Percentiles rank a stretch among this genome's conserved stretches.
These are phyloP conservation scores for Rhyacophila brunnea DNA, from an alignment of 1,140 invertebrate species.

Conservation along the genomic window DNA sequence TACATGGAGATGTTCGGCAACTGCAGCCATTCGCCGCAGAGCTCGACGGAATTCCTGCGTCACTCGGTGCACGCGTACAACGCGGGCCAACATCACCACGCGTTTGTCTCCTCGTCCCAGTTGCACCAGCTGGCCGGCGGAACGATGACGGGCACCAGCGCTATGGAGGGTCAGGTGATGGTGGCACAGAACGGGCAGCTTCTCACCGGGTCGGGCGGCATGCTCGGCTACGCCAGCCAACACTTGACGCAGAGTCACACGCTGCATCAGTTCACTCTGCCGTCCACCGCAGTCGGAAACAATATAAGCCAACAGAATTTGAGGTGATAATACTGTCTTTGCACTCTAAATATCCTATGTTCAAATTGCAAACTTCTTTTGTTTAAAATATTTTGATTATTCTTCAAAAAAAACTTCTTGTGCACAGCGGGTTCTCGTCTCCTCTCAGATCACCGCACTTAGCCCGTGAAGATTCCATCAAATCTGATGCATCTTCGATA, in stretches of 20 bases:
- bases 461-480: slow-evolving; percentile 25
- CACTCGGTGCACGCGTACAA: slow-evolving; percentile 82
- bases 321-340: no score
- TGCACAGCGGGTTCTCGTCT: slow-evolving; percentile 29
- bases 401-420: no score
- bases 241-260: slow-evolving; percentile 33
- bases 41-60: slow-evolving; percentile 67
- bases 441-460: slow-evolving; percentile 26
- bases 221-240: slow-evolving; percentile 15
- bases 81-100: slow-evolving; percentile 55
- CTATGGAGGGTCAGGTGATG: neutral
- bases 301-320: slow-evolving; percentile 8
- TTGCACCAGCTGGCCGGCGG: slow-evolving; percentile 19
- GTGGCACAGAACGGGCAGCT: slow-evolving; percentile 20
- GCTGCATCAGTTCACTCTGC: slow-evolving; percentile 29
- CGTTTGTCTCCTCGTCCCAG: slow-evolving; percentile 33
- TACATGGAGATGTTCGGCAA: slow-evolving; percentile 95
- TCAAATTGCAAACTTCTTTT: no score
- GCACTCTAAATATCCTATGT: neutral
- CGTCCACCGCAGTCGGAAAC: neutral
- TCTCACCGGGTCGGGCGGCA: neutral
- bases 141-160: neutral
- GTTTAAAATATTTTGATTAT: no score
- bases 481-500: slow-evolving; percentile 22
- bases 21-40: slow-evolving; percentile 70